Evolutionary conservation across 1,140 invertebrate genomes (phyloP), one percentile per base, ranked within the genome.

Genomic region (Propsilocerus akamusi): DNA sequence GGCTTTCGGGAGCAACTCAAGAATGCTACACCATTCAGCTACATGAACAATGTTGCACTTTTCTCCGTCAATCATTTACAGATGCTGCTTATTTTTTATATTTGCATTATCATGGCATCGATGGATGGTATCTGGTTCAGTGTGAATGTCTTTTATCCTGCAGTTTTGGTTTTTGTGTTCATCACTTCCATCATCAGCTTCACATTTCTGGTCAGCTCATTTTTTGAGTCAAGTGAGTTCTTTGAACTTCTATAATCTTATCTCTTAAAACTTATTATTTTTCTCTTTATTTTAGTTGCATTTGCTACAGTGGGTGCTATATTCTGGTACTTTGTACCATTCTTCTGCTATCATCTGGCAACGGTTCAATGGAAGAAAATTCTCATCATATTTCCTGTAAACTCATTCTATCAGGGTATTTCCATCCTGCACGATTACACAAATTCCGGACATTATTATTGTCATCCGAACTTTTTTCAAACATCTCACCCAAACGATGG

Each of bases 221-320:
- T 58, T 46, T 65, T 65, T 54, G 56, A 60, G 25, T 61, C 63
- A 46, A 61, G 63, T 64, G 55, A n/a, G 17, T 26, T 34, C n/a
- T 26, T 34, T n/a, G 34, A 7, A 49, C 11, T 2, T 17, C 32
- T 34, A 26, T 32, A 32, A 25, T 48, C 24, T n/a, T n/a, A 4
- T 2, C 24, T 14, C 32, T 32, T 48, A 48, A 25, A 12, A 30
- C 10, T 24, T 24, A 25, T 26, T 17, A 53, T 25, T 47, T 17
- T 24, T 48, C 49, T 51, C 47, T 32, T 48, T 51, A 53, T 51
- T 49, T 53, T 48, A 64, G 63, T 64, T 7, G 64, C 61, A 26
- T 64, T 62, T 54, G 63, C 63, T 0, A 64, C 62, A 55, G 54
- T 60, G 46, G 61, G 63, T 4, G 61, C 63, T 12, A 51, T 60